phyloP scores from a whole-genome alignment of 2,888 invertebrate species.

The Chelonus formosanus region DNA sequence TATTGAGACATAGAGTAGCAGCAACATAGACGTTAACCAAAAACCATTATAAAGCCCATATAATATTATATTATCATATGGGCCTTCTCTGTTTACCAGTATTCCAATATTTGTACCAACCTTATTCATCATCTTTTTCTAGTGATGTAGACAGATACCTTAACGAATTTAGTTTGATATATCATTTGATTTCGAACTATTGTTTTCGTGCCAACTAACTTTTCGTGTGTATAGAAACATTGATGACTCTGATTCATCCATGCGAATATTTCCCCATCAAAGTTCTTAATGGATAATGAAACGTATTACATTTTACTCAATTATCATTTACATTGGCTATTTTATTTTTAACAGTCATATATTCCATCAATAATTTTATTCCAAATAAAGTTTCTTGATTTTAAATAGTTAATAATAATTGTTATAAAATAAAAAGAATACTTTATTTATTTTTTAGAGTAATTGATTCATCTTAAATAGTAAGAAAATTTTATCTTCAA shows the following conservation, averaged over 20 bases:
- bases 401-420: no score
- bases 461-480: no score
- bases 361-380: no score
- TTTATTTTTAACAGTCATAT: no score
- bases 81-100: not conserved
- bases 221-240: slow-evolving; percentile 56
- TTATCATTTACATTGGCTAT: slow-evolving; percentile 34
- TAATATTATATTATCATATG: slow-evolving; percentile 12
- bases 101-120: slow-evolving; percentile 12
- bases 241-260: slow-evolving; percentile 53
- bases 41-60: slow-evolving; percentile 10
- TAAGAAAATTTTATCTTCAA: no score
- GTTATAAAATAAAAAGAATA: no score
- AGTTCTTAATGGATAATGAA: slow-evolving; percentile 48
- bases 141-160: slow-evolving; percentile 41
- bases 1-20: slow-evolving; percentile 12
- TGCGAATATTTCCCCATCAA: slow-evolving; percentile 29
- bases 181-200: slow-evolving; percentile 64
- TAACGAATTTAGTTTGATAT: slow-evolving; percentile 63
- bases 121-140: not conserved
- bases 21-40: slow-evolving; percentile 7
- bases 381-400: no score
- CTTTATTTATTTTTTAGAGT: no score
- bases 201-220: slow-evolving; percentile 60
- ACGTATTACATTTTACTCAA: no score